Conservation (phyloP, 2,113 vertebrate species). For the Syrmaticus mikado region DNA sequence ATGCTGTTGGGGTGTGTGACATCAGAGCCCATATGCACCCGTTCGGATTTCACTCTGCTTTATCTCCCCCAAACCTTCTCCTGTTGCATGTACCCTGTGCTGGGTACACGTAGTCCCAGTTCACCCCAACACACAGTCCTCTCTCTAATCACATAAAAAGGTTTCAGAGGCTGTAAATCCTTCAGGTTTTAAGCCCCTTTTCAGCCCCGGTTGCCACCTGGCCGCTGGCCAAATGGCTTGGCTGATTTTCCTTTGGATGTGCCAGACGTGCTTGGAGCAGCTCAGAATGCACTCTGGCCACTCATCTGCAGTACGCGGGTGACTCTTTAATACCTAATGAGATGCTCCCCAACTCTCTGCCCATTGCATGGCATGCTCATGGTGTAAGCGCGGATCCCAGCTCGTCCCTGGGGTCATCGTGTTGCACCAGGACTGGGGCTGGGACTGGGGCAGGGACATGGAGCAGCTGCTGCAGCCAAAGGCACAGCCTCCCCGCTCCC, state of each 20-base stretch:
- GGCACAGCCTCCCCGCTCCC: background rate
- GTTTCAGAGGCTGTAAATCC: slow-evolving; percentile 13
- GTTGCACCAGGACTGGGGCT: accelerated
- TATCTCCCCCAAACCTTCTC: accelerated
- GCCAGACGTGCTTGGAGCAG: background rate
- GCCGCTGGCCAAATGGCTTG: background rate
- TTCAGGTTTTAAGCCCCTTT: background rate
- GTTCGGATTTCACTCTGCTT: accelerated
- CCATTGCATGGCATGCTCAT: accelerated
- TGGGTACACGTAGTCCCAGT: background rate
- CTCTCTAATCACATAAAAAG: background rate
- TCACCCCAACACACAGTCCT: accelerated
- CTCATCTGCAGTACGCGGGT: accelerated
- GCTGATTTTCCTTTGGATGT: background rate
- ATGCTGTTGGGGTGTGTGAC: accelerated
- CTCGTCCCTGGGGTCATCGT: background rate
- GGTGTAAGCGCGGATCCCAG: accelerated
- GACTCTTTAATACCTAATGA: accelerated
- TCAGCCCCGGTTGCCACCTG: slow-evolving; percentile 8
- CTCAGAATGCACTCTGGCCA: accelerated
- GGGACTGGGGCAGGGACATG: background rate
- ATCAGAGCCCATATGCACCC: accelerated
- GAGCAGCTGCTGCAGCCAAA: background rate
- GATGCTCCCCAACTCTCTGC: accelerated
- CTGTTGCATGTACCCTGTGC: accelerated